Conservation (phyloP, 2,888 invertebrate species). For the Myopa tessellatipennis region DNA sequence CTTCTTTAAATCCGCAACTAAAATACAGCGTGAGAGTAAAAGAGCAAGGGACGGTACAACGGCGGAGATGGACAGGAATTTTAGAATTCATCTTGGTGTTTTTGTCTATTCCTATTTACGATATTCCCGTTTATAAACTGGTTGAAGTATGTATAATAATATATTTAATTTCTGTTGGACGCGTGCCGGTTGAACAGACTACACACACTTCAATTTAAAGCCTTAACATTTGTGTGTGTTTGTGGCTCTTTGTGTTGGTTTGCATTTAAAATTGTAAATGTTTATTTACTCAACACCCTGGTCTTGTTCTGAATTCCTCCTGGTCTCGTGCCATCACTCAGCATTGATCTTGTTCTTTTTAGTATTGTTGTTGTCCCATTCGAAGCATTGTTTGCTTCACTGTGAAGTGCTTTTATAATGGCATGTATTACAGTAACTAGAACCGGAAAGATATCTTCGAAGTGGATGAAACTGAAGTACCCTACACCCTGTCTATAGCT, state of each 20-base stretch:
- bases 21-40: no score
- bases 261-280: not conserved
- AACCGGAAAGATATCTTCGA: no score
- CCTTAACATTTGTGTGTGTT: not conserved
- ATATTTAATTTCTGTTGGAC: not conserved
- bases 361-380: constrained; percentile 19
- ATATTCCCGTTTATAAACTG: no score
- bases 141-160: not conserved
- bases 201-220: not conserved
- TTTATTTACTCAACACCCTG: constrained; percentile 20
- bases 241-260: not conserved
- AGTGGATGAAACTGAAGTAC: no score
- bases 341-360: constrained; percentile 5
- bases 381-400: not conserved
- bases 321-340: constrained; percentile 38
- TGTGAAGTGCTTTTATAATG: not conserved
- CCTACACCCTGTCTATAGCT: no score
- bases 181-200: not conserved
- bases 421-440: not conserved
- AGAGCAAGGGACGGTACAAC: no score
- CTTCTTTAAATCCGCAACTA: no score
- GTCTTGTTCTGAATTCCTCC: constrained; percentile 5
- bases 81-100: no score
- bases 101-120: no score
- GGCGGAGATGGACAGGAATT: no score